Evolutionary conservation across 2,113 vertebrate species (phyloP), one percentile per base, ranked within the genome.

Genomic region (Cyanoliseus patagonus): DNA sequence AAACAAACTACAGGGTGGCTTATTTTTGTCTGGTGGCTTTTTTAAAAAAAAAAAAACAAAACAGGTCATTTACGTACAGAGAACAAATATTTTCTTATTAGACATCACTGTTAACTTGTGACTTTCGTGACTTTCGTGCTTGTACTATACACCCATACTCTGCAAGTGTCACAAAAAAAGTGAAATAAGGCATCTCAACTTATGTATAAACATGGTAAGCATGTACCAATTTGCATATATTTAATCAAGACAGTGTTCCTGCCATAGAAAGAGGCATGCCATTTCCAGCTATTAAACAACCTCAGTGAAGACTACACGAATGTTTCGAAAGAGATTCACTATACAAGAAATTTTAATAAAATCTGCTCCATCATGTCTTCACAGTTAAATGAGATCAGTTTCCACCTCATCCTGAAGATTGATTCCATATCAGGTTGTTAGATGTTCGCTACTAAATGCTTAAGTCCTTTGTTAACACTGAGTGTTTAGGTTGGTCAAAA

Each of bases 181-280:
- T 37, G 77, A 93, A 91, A 77, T 31, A 80, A 61, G 13, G 61
- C 35, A 96, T 93, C 39, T 92, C 81, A 86, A 85, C 25, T 97
- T 84, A 76, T 19, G 52, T 86, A 80, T 77, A 95, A 96, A 93
- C 51, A 93, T 13, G 39, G 37, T 84, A 93, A 81, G 31, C 17
- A 74, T 88, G 30, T 52, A 88, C 63, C 82, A 93, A 97, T 96
- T 78, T 96, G 70, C 78, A 87, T 93, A 67, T 24, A 74, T 91
- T 96, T 97, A 90, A 96, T 88, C 63, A 61, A 66, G 88, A 82
- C 28, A 89, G 35, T 24, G 49, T 84, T 39, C 92, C 79, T 93
- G 64, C 57, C 83, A 82, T 33, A 78, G 51, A 57, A 88, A 86
- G 39, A 88, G 57, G 49, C 46, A 79, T 82, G 83, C 69, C 80